Evolutionary conservation across 2,888 invertebrate species (phyloP).

Genomic region (Ectemnius cavifrons): DNA sequence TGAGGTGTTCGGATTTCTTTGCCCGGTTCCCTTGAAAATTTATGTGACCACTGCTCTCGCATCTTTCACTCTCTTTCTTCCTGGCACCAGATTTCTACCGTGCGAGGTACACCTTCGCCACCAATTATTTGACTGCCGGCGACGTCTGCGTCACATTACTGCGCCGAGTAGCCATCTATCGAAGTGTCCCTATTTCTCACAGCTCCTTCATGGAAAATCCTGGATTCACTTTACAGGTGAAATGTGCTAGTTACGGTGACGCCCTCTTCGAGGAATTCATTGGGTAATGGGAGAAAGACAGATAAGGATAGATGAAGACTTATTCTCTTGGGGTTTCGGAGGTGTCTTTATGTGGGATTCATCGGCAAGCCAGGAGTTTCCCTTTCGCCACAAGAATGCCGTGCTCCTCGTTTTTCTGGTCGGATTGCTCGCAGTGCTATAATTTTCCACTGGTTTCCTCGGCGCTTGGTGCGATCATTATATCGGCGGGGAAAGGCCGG

Average conservation of each 20-base stretch:
- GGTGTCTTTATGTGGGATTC: constrained; percentile 24
- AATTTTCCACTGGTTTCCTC: constrained; percentile 59
- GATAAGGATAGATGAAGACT: constrained; percentile 17
- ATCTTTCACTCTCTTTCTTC: no score
- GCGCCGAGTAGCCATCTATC: no score
- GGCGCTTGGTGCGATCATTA: constrained; percentile 44
- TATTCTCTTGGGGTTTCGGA: constrained; percentile 16
- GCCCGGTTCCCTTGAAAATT: constrained; percentile 16
- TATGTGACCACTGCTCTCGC: neutral
- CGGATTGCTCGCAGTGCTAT: constrained; percentile 32
- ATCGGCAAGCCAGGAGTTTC: constrained; percentile 52
- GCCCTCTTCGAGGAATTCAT: neutral
- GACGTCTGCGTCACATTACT: no score
- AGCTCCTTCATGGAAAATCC: no score
- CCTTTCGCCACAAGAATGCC: constrained; percentile 58
- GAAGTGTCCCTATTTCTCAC: no score
- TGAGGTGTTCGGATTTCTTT: constrained; percentile 46
- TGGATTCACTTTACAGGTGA: no score
- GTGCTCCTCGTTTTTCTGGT: constrained; percentile 46
- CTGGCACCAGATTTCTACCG: no score
- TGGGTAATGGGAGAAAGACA: constrained; percentile 5
- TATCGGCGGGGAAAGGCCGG: constrained; percentile 22
- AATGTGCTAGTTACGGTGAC: neutral
- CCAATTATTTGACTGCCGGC: no score
- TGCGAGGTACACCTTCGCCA: no score